Base-by-base conservation (phyloP, 2,888 invertebrate genomes). In the Hydraecia micacea region DNA sequence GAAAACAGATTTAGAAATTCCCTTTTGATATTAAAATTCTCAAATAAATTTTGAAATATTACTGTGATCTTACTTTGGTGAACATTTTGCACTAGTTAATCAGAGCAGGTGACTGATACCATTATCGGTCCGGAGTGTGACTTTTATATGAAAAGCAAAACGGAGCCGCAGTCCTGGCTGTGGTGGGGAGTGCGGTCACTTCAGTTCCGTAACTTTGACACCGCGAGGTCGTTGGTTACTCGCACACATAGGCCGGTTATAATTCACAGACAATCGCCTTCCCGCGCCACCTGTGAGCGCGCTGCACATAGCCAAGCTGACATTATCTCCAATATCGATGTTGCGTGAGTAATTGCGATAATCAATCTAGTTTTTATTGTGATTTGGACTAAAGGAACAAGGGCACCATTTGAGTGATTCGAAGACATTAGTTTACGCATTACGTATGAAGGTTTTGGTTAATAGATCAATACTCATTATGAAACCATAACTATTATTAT, bases 191-290 rank as follows among this genome's bases (percentile, higher is more conserved):
- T 91, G 93, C 94, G 96, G 96, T 95, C 96, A 95, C 91, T 93
- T 92, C 87, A 95, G 96, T 97, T 97, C 96, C 96, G 96, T 96
- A 96, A 96, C 94, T 96, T 96, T 96, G 97, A 97, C 97, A 96
- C 94, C 93, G 93, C 96, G 96, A 96, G 96, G 96, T 96, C 97
- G 93, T 91, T 89, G 85, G 83, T 86, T 87, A 80, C 88, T 89
- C 91, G 93, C 94, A 94, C 94, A 93, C 94, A 93, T 93, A 93
- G 92, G 92, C 91, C 90, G 90, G 87, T 89, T 91, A 92, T 94
- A 92, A 92, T 90, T 93, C 91, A 92, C 89, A 89, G 89, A 88
- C 90, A 88, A 91, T 91, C 92, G 91, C 91, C 91, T 91, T 90
- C 90, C 90, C 76, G 85, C 87, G 82, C 85, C 68, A 87, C 84